These are phyloP conservation scores for Nematolebias whitei DNA, from an alignment of 2,113 vertebrate species.

Conservation along the genomic window DNA sequence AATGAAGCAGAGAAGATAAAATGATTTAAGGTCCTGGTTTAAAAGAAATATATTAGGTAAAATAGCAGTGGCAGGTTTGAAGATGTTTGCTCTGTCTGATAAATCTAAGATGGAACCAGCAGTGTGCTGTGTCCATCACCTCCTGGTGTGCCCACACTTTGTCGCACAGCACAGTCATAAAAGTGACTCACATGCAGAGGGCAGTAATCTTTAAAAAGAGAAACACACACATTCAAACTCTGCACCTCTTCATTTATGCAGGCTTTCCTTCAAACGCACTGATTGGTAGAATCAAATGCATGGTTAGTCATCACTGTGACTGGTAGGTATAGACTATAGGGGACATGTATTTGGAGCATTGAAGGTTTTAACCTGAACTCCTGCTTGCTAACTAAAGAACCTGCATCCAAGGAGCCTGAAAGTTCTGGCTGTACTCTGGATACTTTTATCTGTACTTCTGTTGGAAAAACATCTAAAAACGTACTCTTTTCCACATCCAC, in stretches of 20 bases:
- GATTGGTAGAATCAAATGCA: conserved; percentile 4
- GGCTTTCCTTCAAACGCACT: neutral
- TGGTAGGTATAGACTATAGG: neutral
- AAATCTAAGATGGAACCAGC: conserved; percentile 34
- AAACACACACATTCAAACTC: neutral
- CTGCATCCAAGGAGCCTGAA: neutral
- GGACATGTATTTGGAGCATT: neutral
- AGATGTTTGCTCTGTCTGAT: conserved; percentile 21
- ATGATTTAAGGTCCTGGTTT: neutral
- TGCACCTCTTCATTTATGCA: neutral
- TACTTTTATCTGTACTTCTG: conserved; percentile 1
- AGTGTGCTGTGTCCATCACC: conserved; percentile 23
- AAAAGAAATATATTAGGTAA: conserved; percentile 1
- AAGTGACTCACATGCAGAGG: conserved; percentile 27
- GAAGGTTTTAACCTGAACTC: conserved; percentile 3
- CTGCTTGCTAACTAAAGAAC: conserved; percentile 11
- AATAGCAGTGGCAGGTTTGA: neutral
- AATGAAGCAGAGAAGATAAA: neutral
- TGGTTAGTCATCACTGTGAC: neutral
- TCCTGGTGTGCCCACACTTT: conserved; percentile 30
- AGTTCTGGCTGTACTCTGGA: conserved; percentile 11
- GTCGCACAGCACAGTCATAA: conserved; percentile 25
- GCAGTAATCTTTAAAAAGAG: conserved; percentile 9
- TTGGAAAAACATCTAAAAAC: conserved; percentile 12
- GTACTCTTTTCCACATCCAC: conserved; percentile 1